Base-by-base conservation (phyloP, 2,113 vertebrate species). In the Atlantisia rogersi region DNA sequence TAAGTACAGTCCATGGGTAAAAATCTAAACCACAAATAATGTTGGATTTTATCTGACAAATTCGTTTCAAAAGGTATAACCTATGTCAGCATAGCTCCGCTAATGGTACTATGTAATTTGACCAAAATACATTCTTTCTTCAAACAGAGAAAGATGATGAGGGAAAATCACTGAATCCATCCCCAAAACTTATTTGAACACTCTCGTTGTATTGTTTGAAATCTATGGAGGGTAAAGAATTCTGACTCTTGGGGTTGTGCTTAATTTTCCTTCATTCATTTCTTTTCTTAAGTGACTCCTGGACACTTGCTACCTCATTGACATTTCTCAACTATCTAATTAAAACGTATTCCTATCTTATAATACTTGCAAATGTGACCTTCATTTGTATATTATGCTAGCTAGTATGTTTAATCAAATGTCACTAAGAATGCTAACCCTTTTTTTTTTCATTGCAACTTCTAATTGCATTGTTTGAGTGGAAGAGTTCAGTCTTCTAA, bases 311-410 rank as follows among this genome's bases (percentile, higher is more conserved):
- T 97, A 97, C 65, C 88, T 97, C 95, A 94, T 83, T 98, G 97
- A 98, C 98, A 98, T 99, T 98, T 98, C 96, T 98, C 97, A 98
- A 90, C 84, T 96, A 94, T 86, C 96, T 98, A 98, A 98, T 98
- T 98, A 98, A 98, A 98, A 98, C 95, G 73, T 97, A 96, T 63
- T 84, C 85, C 85, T 83, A 55, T 96, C 92, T 97, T 96, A 98
- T 98, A 98, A 98, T 97, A 98, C 97, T 98, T 98, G 98, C 98
- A 98, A 98, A 98, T 98, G 97, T 98, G 98, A 98, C 98, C 98
- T 98, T 98, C 97, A 95, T 96, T 97, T 97, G 94, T 97, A 46
- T 97, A 90, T 97, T 97, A 96, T 97, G 94, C 24, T 86, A 97
- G 91, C 92, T 94, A 96, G 82, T 92, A 94, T 94, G 94, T 97